Percentiles rank a stretch among this genome's conserved stretches.
Conservation (phyloP, 1,140 invertebrate genomes). For the Geopemphigus sp. region DNA sequence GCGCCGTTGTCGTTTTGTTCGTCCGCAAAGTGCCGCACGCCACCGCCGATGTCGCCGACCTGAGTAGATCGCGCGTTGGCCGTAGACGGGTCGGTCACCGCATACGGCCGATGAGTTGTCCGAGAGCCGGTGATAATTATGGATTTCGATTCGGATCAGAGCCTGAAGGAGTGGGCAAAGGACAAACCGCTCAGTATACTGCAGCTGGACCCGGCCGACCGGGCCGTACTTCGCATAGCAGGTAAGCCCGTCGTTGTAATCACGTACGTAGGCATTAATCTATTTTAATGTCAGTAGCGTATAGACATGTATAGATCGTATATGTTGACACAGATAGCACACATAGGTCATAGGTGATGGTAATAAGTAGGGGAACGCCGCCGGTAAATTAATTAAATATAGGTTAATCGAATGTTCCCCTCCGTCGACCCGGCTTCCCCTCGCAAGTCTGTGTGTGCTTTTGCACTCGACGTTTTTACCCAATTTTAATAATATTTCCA, state of each 20-base stretch:
- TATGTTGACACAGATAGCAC: too few species aligned
- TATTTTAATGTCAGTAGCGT: too few species aligned
- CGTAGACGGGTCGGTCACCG: slow-evolving; percentile 34
- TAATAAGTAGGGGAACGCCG: too few species aligned
- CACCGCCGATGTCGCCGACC: slow-evolving; percentile 18
- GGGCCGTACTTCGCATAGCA: slow-evolving; percentile 92
- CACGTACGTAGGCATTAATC: too few species aligned
- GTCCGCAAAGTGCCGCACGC: too few species aligned
- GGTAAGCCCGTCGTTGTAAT: slow-evolving; percentile 64
- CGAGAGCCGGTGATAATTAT: slow-evolving; percentile 56
- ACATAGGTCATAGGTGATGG: background rate
- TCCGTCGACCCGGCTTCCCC: too few species aligned
- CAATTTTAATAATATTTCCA: background rate
- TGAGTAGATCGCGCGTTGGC: slow-evolving; percentile 5
- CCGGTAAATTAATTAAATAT: background rate
- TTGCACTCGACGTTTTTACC: background rate
- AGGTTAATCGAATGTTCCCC: background rate
- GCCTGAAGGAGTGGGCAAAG: slow-evolving; percentile 91
- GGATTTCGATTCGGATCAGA: slow-evolving; percentile 79
- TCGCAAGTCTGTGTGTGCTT: too few species aligned
- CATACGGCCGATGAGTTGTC: slow-evolving; percentile 37
- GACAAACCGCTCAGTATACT: slow-evolving; percentile 93
- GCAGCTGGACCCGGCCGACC: slow-evolving; percentile 89
- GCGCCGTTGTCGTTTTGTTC: background rate
- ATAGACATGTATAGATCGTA: too few species aligned